A percentile compares a stretch with the other conserved stretches of the same genome.
phyloP scores from a whole-genome alignment of 2,888 invertebrate genomes.

The Pandemis corylana region DNA sequence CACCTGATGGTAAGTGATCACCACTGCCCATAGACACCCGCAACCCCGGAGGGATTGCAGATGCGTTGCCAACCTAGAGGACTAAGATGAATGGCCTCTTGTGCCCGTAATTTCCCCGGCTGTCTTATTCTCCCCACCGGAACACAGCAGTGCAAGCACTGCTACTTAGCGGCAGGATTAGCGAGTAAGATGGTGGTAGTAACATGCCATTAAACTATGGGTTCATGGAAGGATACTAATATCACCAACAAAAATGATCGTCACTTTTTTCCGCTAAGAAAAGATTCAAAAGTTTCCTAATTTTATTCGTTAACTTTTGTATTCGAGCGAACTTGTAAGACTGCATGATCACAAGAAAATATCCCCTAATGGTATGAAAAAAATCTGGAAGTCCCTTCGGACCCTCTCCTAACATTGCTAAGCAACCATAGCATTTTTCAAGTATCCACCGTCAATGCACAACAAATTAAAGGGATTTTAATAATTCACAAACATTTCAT shows the following conservation, averaged over 20 bases:
- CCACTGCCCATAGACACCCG: no score
- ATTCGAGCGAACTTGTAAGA: neutral
- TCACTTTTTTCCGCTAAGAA: neutral
- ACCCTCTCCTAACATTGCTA: conserved; percentile 27
- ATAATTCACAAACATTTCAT: conserved; percentile 43
- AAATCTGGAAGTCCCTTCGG: conserved; percentile 4
- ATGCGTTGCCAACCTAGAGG: no score
- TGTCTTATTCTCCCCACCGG: no score
- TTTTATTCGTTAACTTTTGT: neutral
- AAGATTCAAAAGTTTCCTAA: neutral
- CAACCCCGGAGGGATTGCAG: no score
- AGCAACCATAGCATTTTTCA: conserved; percentile 39
- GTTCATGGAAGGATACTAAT: neutral
- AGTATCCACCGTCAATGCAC: conserved; percentile 31
- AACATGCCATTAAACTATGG: neutral
- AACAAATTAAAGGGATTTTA: conserved; percentile 45
- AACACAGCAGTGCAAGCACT: no score
- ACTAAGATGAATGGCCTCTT: no score
- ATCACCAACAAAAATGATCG: neutral
- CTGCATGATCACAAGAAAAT: neutral
- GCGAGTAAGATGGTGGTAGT: no score
- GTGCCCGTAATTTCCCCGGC: no score
- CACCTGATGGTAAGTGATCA: no score
- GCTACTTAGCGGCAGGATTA: no score
- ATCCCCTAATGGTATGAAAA: conserved; percentile 4